Evolutionary conservation across 1,140 invertebrate species (phyloP).

Genomic region (Oncopeltus fasciatus): DNA sequence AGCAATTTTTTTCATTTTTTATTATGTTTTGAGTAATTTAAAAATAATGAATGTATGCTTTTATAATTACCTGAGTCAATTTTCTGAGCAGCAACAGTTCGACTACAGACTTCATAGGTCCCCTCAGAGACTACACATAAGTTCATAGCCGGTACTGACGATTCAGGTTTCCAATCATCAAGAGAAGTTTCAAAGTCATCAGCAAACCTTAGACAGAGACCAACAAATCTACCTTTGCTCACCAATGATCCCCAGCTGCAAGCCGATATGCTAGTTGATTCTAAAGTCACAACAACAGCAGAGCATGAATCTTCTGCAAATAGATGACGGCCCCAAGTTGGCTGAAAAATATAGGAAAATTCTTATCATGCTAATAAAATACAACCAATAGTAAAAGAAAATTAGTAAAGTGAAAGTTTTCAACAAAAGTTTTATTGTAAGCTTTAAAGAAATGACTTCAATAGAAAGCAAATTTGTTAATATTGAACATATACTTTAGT

Average conservation of each 20-base stretch:
- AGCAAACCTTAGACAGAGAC: slow-evolving; percentile 82
- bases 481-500: no score
- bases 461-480: no score
- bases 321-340: slow-evolving; percentile 40
- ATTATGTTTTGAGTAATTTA: no score
- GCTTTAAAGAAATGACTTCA: no score
- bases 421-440: no score
- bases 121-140: slow-evolving; percentile 93
- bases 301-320: slow-evolving; percentile 69
- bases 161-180: slow-evolving; percentile 93
- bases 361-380: no score
- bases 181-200: slow-evolving; percentile 91
- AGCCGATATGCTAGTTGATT: slow-evolving; percentile 83
- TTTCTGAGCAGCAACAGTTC: slow-evolving; percentile 67
- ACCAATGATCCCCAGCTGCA: slow-evolving; percentile 62
- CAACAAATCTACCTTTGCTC: slow-evolving; percentile 61
- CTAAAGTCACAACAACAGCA: slow-evolving; percentile 84
- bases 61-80: slow-evolving; percentile 41
- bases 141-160: slow-evolving; percentile 70
- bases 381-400: no score
- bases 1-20: slow-evolving; percentile 10
- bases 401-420: no score
- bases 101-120: slow-evolving; percentile 90
- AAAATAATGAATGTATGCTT: not conserved
- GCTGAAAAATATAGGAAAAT: slow-evolving; percentile 10